A percentile compares a stretch with the other conserved stretches of the same genome.
Conservation (phyloP, 2,797 vertebrate species). For the Oreochromis mossambicus region DNA sequence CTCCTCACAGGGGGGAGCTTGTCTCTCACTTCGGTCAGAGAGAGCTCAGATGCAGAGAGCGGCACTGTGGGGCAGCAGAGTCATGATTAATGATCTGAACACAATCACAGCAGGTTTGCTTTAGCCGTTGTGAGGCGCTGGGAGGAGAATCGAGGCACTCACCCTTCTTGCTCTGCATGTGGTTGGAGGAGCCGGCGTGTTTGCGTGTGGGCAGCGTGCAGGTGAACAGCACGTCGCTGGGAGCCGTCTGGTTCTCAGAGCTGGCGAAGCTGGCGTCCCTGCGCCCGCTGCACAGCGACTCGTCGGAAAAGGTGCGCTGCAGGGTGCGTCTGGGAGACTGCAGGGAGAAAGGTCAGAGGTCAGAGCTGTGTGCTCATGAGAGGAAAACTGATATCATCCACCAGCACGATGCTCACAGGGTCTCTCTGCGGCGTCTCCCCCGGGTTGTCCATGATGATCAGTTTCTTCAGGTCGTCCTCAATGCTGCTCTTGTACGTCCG, state of each 20-base stretch:
- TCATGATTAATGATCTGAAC: background rate
- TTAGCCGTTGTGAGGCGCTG: background rate
- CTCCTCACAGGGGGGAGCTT: conserved; percentile 78
- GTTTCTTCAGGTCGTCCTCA: conserved; percentile 90
- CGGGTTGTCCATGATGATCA: conserved; percentile 91
- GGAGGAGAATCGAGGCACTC: conserved; percentile 32
- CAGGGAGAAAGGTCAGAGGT: background rate
- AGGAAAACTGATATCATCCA: background rate
- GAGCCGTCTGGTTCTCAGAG: conserved; percentile 71
- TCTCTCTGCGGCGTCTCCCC: conserved; percentile 74
- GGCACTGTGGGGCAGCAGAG: conserved; percentile 63
- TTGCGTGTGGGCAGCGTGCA: conserved; percentile 86
- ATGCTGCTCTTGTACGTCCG: conserved; percentile 89
- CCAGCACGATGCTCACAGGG: conserved; percentile 52
- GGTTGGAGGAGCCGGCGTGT: conserved; percentile 66
- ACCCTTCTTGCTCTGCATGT: conserved; percentile 82
- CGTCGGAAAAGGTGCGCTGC: conserved; percentile 89
- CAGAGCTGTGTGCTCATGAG: background rate
- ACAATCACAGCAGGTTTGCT: background rate
- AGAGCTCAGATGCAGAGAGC: conserved; percentile 86
- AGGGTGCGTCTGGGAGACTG: conserved; percentile 84
- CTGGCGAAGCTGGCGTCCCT: conserved; percentile 80
- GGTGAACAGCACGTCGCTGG: conserved; percentile 82
- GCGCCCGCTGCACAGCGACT: conserved; percentile 90
- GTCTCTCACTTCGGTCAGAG: conserved; percentile 81